These are phyloP conservation scores for Xiphophorus birchmanni DNA, from an alignment of 2,797 vertebrate genomes.

Conservation along the genomic window DNA sequence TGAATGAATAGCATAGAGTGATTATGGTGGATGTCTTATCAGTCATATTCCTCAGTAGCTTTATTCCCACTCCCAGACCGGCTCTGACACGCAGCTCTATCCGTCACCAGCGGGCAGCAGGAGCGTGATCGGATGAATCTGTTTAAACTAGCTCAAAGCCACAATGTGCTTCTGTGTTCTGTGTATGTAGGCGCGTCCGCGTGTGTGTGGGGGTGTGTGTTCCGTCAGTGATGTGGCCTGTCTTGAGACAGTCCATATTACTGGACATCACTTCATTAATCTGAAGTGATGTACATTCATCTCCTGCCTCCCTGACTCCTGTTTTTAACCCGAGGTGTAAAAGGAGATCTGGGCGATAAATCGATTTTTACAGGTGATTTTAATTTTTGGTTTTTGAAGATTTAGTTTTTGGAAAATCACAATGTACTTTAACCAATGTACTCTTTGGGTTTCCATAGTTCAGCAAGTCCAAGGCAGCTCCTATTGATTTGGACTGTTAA, in stretches of 20 bases:
- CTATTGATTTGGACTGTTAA: too few relatives aligned
- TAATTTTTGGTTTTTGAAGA: background rate
- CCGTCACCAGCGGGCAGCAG: constrained; percentile 32
- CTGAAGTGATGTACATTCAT: constrained; percentile 34
- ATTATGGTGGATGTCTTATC: constrained; percentile 58
- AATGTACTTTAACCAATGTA: background rate
- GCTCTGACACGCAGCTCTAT: constrained; percentile 33
- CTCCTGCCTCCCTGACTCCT: constrained; percentile 24
- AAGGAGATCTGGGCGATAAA: background rate
- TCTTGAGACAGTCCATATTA: constrained; percentile 18
- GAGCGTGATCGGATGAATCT: constrained; percentile 8
- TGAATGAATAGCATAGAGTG: constrained; percentile 45
- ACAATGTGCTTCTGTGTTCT: background rate
- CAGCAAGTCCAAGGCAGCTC: too few relatives aligned
- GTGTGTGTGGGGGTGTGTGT: constrained; percentile 20
- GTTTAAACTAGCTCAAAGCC: constrained; percentile 11
- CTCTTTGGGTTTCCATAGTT: background rate
- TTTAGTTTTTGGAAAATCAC: background rate
- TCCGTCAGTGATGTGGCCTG: constrained; percentile 41
- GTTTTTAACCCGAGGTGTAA: constrained; percentile 37
- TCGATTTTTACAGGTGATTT: background rate
- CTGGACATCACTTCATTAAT: constrained; percentile 49
- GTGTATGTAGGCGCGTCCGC: background rate
- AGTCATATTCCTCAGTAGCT: constrained; percentile 57
- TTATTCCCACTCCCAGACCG: constrained; percentile 32